Percentiles rank a stretch among this genome's conserved stretches.
Evolutionary conservation across 2,888 invertebrate genomes (phyloP).

Genomic region (Chrysolina oricalcia): DNA sequence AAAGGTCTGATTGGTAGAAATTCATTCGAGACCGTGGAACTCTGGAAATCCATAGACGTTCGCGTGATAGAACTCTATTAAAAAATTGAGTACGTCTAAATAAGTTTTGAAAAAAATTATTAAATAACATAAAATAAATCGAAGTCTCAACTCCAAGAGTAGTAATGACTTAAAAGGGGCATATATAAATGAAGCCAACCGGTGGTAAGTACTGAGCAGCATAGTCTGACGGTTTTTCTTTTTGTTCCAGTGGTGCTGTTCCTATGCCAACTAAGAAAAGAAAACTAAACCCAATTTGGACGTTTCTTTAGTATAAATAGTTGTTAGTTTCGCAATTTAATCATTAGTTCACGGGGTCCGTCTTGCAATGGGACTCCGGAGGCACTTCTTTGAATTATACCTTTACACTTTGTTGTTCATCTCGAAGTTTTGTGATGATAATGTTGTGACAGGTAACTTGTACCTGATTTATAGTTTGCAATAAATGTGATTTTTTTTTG

Average conservation of each 20-base stretch:
- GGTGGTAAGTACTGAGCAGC: neutral
- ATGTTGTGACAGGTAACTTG: constrained; percentile 3
- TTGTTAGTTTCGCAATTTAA: neutral
- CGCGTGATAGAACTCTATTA: too few species aligned
- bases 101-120: too few species aligned
- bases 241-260: constrained; percentile 35
- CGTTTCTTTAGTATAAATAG: constrained; percentile 32
- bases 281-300: constrained; percentile 50
- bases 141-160: too few species aligned
- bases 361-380: too few species aligned
- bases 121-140: too few species aligned
- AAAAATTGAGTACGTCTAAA: too few species aligned
- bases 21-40: too few species aligned
- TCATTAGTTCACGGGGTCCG: too few species aligned
- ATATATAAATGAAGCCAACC: too few species aligned
- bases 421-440: neutral
- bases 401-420: neutral
- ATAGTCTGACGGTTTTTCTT: constrained; percentile 28
- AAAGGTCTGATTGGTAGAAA: too few species aligned
- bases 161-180: too few species aligned
- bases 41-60: too few species aligned
- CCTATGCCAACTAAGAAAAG: constrained; percentile 55
- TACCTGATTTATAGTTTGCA: neutral
- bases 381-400: constrained; percentile 2
- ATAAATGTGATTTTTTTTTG: constrained; percentile 29